Conservation (phyloP, 2,113 vertebrate species). For the Chamaea fasciata region DNA sequence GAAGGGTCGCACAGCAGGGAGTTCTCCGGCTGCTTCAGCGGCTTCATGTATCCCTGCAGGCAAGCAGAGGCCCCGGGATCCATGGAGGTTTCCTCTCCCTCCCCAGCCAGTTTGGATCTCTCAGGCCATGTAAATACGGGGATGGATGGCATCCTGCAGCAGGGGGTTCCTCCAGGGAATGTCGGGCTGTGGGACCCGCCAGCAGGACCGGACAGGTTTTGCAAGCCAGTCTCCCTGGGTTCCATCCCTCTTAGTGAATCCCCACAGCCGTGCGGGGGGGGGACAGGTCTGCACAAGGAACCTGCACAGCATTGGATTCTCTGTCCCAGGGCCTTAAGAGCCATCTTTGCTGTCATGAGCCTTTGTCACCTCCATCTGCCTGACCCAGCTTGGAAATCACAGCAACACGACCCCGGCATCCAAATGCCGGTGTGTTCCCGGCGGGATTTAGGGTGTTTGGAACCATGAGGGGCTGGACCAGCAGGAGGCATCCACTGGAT, state of each 20-base stretch:
- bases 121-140: fast-evolving
- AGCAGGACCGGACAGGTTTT: not conserved
- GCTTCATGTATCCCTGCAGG: slow-evolving; percentile 92
- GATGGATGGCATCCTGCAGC: not conserved
- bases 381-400: not conserved
- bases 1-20: slow-evolving; percentile 87
- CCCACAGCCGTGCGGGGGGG: fast-evolving
- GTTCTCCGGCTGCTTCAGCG: slow-evolving; percentile 91
- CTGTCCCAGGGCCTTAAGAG: not conserved
- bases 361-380: not conserved
- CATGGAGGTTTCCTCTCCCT: not conserved
- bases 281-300: not conserved
- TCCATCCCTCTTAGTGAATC: no score
- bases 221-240: not conserved
- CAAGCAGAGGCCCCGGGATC: not conserved
- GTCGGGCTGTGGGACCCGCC: fast-evolving
- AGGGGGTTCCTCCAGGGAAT: not conserved
- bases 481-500: not conserved
- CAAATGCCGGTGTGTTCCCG: fast-evolving
- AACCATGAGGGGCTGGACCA: not conserved
- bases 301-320: not conserved
- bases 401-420: fast-evolving
- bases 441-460: not conserved
- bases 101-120: not conserved
- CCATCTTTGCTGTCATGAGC: not conserved